Base-by-base conservation (phyloP, 2,797 vertebrate species). In the Carapus acus region DNA sequence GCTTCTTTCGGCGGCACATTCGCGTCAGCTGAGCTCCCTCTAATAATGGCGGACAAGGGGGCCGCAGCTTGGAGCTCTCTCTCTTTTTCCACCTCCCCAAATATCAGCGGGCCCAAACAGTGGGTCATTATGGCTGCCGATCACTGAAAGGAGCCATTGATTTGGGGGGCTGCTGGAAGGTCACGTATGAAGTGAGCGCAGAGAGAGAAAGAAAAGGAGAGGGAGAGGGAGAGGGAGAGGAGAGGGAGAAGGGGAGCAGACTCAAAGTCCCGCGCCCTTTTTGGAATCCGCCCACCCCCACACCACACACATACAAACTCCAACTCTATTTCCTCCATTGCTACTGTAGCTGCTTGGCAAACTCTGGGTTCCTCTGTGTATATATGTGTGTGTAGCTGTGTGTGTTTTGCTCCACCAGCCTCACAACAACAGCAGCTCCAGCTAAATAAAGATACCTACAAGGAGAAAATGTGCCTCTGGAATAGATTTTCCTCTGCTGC, bases 141-240 rank as follows among this genome's bases (percentile, higher is more conserved):
- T 80, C 74, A 52, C 76, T 87, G 77, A 88, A 86, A 85, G 81
- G 66, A 61, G 73, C 80, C 79, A 84, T 86, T 83, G 84, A 85
- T 73, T 84, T 73, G 36, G 7, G 50, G 56, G 55, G n/a, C 62
- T 56, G 69, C 65, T 67, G 59, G 74, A 67, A 73, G 65, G 76
- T 78, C 75, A 75, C 54, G 58, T 68, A 71, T 80, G 66, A 44
- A 67, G 66, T 65, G 34, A 68, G 16, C 73, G 21, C 58, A 66
- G 53, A 63, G 55, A 48, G 46, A 54, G 49, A 36, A 51, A 33
- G 31, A 33, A 13, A 33, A 13, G 12, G 12, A 33, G 31, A 9
- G 31, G 14, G 31, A 33, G 31, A 33, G 31, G 9, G 24, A 27
- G 24, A 27, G 24, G 9, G 24, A 27, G 24, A 27, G 24, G 31